A percentile compares a stretch with the other conserved stretches of the same genome.
Conservation (phyloP, 2,888 invertebrate species). For the Graphium colonna region DNA sequence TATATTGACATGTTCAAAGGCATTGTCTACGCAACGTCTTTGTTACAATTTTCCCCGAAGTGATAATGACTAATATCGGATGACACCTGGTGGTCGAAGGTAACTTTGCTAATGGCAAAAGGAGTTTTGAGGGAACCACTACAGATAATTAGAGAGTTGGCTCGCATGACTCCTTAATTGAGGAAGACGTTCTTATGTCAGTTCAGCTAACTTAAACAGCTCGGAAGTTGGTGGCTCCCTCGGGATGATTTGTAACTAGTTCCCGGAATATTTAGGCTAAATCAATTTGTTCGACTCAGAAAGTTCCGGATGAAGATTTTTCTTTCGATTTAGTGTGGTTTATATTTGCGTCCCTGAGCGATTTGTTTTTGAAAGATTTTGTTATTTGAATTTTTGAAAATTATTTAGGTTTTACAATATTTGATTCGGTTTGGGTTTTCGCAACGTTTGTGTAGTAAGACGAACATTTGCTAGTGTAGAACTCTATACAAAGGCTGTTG, state of each 20-base stretch:
- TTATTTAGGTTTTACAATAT: too few relatives aligned
- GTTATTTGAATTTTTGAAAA: too few relatives aligned
- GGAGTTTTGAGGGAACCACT: slow-evolving; percentile 65
- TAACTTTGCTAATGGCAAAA: slow-evolving; percentile 67
- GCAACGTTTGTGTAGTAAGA: slow-evolving; percentile 22
- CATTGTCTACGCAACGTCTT: slow-evolving; percentile 38
- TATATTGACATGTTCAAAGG: background rate
- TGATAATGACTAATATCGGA: slow-evolving; percentile 58
- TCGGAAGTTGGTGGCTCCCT: slow-evolving; percentile 30
- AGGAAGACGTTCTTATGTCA: slow-evolving; percentile 48
- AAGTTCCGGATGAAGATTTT: slow-evolving; percentile 16
- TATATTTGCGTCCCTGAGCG: slow-evolving; percentile 20
- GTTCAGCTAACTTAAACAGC: slow-evolving; percentile 20
- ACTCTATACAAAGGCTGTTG: slow-evolving; percentile 61
- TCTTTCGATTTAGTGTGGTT: background rate
- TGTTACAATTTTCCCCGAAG: slow-evolving; percentile 51
- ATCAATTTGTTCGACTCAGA: slow-evolving; percentile 2
- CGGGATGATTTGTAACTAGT: slow-evolving; percentile 22
- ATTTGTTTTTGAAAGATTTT: slow-evolving; percentile 3
- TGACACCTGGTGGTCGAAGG: slow-evolving; percentile 39
- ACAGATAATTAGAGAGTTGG: slow-evolving; percentile 66
- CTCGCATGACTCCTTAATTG: slow-evolving; percentile 59
- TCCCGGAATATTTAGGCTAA: slow-evolving; percentile 11
- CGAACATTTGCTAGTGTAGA: slow-evolving; percentile 34
- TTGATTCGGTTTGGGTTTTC: too few relatives aligned